Conservation (phyloP, 2,888 invertebrate species). For the Spodoptera picta region DNA sequence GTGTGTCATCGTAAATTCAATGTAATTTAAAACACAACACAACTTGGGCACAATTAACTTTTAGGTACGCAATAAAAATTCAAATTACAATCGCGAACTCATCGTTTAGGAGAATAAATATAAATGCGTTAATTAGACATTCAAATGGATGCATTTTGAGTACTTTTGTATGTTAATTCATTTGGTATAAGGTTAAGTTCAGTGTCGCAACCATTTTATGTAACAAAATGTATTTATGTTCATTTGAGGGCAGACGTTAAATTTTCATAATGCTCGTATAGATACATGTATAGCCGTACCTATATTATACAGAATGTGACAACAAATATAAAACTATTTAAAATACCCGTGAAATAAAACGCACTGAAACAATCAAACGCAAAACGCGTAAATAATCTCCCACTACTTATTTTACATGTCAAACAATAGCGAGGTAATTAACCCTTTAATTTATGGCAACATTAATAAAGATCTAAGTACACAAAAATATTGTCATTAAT, state of each 20-base stretch:
- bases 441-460: conserved; percentile 42
- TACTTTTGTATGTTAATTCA: conserved; percentile 86
- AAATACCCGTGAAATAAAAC: background rate
- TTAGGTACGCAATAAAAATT: conserved; percentile 65
- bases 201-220: conserved; percentile 79
- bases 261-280: conserved; percentile 14
- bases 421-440: conserved; percentile 44
- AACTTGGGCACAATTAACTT: conserved; percentile 56
- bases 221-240: conserved; percentile 63
- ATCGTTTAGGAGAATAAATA: conserved; percentile 70
- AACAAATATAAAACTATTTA: background rate
- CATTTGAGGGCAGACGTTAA: conserved; percentile 18
- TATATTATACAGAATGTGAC: background rate
- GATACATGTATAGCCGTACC: conserved; percentile 1
- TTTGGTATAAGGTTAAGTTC: conserved; percentile 85
- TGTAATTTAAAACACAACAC: conserved; percentile 52
- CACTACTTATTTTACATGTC: conserved; percentile 6
- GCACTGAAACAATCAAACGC: background rate
- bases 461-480: conserved; percentile 30
- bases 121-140: conserved; percentile 75
- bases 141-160: conserved; percentile 83
- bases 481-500: conserved; percentile 36
- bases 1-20: conserved; percentile 48
- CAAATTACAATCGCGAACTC: conserved; percentile 64
- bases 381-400: conserved; percentile 10